Conservation (phyloP, 1,140 invertebrate species). For the Nomia melanderi region DNA sequence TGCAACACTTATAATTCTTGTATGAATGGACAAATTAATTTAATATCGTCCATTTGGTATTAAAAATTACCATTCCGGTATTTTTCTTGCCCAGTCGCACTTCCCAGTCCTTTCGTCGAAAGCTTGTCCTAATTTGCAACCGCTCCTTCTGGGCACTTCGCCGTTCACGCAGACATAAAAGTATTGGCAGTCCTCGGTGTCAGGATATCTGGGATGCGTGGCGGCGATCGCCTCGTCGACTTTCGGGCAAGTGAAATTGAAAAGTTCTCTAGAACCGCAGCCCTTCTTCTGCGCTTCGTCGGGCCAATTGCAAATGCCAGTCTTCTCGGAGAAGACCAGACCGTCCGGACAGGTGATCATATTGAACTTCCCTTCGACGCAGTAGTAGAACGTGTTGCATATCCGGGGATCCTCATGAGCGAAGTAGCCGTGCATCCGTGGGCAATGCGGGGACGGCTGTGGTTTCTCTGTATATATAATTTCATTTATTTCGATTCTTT, state of each 20-base stretch:
- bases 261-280: slow-evolving; percentile 91
- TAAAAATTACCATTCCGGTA: slow-evolving; percentile 91
- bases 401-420: slow-evolving; percentile 89
- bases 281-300: slow-evolving; percentile 93
- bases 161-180: slow-evolving; percentile 96
- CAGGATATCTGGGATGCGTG: slow-evolving; percentile 92
- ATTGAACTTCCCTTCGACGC: slow-evolving; percentile 93
- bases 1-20: too few species aligned
- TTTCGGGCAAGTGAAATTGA: slow-evolving; percentile 92
- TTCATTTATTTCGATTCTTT: too few species aligned
- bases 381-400: slow-evolving; percentile 95
- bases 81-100: slow-evolving; percentile 94
- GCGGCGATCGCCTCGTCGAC: slow-evolving; percentile 86
- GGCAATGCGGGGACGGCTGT: slow-evolving; percentile 88
- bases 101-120: slow-evolving; percentile 91
- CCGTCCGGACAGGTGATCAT: slow-evolving; percentile 94
- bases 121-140: slow-evolving; percentile 94
- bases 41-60: too few species aligned
- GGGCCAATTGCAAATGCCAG: slow-evolving; percentile 95
- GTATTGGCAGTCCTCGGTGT: slow-evolving; percentile 94
- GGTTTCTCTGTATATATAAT: slow-evolving; percentile 86
- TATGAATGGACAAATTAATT: too few species aligned
- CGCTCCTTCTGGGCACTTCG: slow-evolving; percentile 89
- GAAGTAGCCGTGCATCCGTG: slow-evolving; percentile 93
- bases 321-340: slow-evolving; percentile 93